Base-by-base conservation (phyloP, 2,888 invertebrate genomes). In the Mesodorylaimus sp. region DNA sequence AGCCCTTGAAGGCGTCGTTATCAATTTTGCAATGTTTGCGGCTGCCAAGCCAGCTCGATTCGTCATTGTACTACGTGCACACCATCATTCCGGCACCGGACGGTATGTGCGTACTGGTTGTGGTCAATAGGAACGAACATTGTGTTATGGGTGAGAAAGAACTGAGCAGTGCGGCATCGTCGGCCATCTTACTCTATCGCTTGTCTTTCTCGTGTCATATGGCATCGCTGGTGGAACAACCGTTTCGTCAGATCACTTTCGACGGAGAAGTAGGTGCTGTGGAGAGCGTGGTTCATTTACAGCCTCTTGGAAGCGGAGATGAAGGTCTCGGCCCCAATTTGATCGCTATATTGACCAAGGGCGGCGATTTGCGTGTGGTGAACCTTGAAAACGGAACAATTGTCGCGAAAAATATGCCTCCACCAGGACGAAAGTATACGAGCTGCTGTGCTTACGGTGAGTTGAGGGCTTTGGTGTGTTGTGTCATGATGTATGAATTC, bases 21-120 rank as follows among this genome's bases (percentile, higher is more conserved):
- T 23, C 50, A 3, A 19, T 52, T 10, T 44, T 50, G 28, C 52
- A 52, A 21, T 50, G 50, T 43, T 26, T 52, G 21, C 45, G 45
- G 19, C 38, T 52, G 50, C 52, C 52, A 25, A 3, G 2, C 27
- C 7, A 21, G 27, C 16, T 45, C 26, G 45, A 50, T 38, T 27
- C 19, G 44, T 21, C 45, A 3, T 37, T 26, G 10, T 51, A n/a
- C 19, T 21, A n/a, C 7, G 28, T 28, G 5, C 24, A 45, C 24
- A 25, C 16, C 29, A 74, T 83, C 41, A 61, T 79, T 51, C 79
- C 81, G 0, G 79, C 79, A 0, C 75, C 76, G 54, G 80, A 80
- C 61, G 77, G 78, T 54, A 74, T 74, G 53, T 78, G 79, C 63
- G 61, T 83, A 49, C 66, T 83, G 43, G 67, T 68, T 2, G 60